Percentiles rank a stretch among this genome's conserved stretches.
Evolutionary conservation across 2,888 invertebrate genomes (phyloP).

Genomic region (Hypomecis atomaria): DNA sequence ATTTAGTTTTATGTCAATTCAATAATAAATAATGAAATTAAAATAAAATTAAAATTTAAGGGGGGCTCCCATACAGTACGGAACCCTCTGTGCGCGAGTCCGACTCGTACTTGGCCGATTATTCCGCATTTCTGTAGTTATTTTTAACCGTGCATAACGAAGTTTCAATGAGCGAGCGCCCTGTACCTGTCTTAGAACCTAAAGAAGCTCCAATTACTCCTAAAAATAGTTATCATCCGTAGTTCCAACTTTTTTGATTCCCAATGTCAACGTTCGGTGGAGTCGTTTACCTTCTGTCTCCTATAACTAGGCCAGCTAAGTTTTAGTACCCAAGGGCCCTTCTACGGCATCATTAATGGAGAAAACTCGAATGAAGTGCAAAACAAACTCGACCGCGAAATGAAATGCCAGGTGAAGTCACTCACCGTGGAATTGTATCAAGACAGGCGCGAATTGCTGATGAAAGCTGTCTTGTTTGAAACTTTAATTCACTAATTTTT

Average conservation of each 20-base stretch:
- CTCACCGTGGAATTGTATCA: constrained; percentile 27
- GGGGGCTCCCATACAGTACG: too few species aligned
- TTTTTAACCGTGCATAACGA: too few species aligned
- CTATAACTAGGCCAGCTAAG: constrained; percentile 45
- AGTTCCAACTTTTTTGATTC: constrained; percentile 21
- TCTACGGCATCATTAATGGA: constrained; percentile 36
- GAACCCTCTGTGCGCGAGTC: too few species aligned
- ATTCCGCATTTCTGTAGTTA: too few species aligned
- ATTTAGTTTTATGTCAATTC: too few species aligned
- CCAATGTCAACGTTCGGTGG: constrained; percentile 44
- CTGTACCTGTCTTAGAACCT: background rate
- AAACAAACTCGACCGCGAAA: constrained; percentile 36
- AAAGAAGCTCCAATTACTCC: background rate
- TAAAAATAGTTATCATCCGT: background rate
- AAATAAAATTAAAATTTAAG: too few species aligned
- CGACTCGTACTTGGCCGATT: too few species aligned
- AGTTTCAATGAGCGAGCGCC: too few species aligned
- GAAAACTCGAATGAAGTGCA: constrained; percentile 35
- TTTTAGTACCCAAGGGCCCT: constrained; percentile 42
- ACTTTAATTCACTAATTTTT: background rate
- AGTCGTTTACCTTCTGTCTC: constrained; percentile 46
- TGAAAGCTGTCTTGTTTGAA: background rate
- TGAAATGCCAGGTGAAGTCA: constrained; percentile 33
- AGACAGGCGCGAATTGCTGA: background rate
- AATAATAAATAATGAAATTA: too few species aligned